Conservation (phyloP, 1,140 invertebrate genomes). For the Tyrophagus putrescentiae region DNA sequence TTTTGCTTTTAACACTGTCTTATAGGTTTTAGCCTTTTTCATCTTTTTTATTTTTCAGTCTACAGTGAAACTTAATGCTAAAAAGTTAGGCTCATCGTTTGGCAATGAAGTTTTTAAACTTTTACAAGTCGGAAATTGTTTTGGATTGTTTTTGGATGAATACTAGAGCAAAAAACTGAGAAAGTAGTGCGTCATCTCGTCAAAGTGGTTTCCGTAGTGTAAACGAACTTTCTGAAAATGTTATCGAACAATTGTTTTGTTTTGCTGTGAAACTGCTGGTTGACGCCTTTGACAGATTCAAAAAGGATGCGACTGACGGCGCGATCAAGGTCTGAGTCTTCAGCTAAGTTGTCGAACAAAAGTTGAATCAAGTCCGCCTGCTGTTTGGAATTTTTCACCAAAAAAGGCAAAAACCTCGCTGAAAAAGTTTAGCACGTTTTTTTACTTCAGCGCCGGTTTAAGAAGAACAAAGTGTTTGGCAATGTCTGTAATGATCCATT, state of each 20-base stretch:
- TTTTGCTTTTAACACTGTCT: no score
- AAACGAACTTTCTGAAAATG: slow-evolving; percentile 16
- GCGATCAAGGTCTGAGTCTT: slow-evolving; percentile 44
- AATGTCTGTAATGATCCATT: slow-evolving; percentile 56
- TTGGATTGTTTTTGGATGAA: no score
- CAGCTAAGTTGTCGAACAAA: slow-evolving; percentile 49
- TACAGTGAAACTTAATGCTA: no score
- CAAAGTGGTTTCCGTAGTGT: no score
- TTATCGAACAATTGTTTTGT: slow-evolving; percentile 28
- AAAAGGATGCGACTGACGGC: slow-evolving; percentile 69
- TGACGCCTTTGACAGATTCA: slow-evolving; percentile 62
- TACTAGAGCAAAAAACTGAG: no score
- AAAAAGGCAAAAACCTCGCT: slow-evolving; percentile 82
- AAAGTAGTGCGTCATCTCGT: no score
- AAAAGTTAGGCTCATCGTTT: no score
- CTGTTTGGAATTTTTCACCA: slow-evolving; percentile 61
- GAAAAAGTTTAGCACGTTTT: slow-evolving; percentile 70
- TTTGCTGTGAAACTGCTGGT: slow-evolving; percentile 58
- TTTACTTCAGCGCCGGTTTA: slow-evolving; percentile 26
- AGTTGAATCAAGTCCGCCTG: slow-evolving; percentile 54
- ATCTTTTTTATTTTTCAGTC: no score
- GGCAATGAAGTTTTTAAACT: no score
- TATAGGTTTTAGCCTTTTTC: no score
- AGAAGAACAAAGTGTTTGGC: slow-evolving; percentile 32
- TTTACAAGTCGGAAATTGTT: no score